Percentiles rank a stretch among this genome's conserved stretches.
Conservation (phyloP, 92 coral and sea anemone species). For the Phenganax subtilis region DNA sequence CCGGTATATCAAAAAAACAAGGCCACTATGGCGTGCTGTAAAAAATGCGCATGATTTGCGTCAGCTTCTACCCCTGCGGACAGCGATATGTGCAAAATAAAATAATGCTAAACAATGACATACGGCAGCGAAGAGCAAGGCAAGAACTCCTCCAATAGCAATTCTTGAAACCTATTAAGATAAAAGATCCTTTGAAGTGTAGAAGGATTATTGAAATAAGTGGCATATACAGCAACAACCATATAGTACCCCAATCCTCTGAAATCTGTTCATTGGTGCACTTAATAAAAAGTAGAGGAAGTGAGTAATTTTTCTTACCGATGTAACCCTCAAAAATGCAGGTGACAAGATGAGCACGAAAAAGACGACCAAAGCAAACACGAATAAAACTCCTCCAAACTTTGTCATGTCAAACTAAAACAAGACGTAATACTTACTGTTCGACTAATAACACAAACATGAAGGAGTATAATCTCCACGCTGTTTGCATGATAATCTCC, state of each 20-base stretch:
- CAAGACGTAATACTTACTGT: too few species aligned
- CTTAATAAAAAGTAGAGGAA: neutral
- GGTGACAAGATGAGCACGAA: constrained; percentile 88
- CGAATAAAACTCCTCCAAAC: constrained; percentile 89
- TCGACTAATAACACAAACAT: too few species aligned
- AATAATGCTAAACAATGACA: constrained; percentile 41
- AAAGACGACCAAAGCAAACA: constrained; percentile 71
- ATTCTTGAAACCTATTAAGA: constrained; percentile 69
- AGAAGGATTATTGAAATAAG: too few species aligned
- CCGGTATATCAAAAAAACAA: too few species aligned
- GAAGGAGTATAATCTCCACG: too few species aligned
- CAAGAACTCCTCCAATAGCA: constrained; percentile 75
- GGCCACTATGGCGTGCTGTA: too few species aligned
- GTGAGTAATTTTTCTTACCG: constrained; percentile 53
- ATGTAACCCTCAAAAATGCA: constrained; percentile 63
- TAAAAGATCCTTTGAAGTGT: neutral
- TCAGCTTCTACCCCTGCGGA: too few species aligned
- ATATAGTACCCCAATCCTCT: too few species aligned
- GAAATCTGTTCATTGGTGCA: too few species aligned
- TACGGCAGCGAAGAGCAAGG: constrained; percentile 86
- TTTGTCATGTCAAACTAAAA: constrained; percentile 89
- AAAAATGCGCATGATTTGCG: too few species aligned
- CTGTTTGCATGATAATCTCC: neutral
- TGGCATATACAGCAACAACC: too few species aligned
- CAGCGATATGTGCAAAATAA: neutral